Percentiles rank a stretch among this genome's conserved stretches.
These are phyloP conservation scores for Sinocyclocheilus anophthalmus DNA, from an alignment of 2,113 vertebrate species.

Conservation along the genomic window DNA sequence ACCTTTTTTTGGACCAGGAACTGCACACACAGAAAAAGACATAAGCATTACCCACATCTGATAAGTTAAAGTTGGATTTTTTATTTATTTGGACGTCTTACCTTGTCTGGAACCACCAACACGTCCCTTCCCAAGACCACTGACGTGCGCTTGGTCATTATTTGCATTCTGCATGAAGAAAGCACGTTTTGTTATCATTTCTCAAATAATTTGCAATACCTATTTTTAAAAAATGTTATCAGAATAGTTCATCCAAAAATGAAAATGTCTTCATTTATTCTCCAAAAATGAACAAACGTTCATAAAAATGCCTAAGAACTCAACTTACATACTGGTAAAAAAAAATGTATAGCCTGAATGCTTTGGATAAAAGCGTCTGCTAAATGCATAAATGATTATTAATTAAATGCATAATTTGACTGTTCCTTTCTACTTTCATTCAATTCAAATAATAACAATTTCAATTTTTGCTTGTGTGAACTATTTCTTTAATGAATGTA, in stretches of 20 bases:
- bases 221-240: background rate
- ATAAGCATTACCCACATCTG: background rate
- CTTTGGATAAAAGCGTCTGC: too few relatives aligned
- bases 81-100: background rate
- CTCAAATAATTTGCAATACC: background rate
- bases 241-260: background rate
- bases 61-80: background rate
- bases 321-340: too few relatives aligned
- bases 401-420: background rate
- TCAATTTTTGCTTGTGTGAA: background rate
- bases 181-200: background rate
- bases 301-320: background rate
- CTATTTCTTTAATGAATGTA: background rate
- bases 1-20: constrained; percentile 53
- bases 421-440: background rate
- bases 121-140: constrained; percentile 53
- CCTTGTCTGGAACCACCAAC: constrained; percentile 23
- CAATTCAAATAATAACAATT: background rate
- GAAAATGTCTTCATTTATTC: background rate
- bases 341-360: too few relatives aligned
- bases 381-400: too few relatives aligned
- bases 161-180: background rate
- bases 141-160: background rate
- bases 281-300: background rate
- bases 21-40: constrained; percentile 25